Evolutionary conservation across 2,888 invertebrate genomes (phyloP).

Genomic region (Eupithecia insigniata): DNA sequence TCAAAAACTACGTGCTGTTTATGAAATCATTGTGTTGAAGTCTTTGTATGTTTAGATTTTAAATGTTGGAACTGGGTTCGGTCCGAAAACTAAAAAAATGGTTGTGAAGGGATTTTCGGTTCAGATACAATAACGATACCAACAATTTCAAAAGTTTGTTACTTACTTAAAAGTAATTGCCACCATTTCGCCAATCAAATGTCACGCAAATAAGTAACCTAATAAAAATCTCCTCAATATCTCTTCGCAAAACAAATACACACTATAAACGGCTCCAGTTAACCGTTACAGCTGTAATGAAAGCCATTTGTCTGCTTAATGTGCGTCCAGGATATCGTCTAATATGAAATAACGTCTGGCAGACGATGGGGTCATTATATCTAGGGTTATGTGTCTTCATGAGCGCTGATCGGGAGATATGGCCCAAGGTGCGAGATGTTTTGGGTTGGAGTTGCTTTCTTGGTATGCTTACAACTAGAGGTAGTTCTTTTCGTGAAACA

Average conservation of each 20-base stretch:
- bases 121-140: not conserved
- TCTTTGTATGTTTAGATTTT: too few relatives aligned
- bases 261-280: conserved; percentile 48
- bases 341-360: conserved; percentile 74
- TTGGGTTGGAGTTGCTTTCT: conserved; percentile 6
- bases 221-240: conserved; percentile 27
- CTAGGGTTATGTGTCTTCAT: conserved; percentile 65
- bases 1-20: too few relatives aligned
- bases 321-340: conserved; percentile 72
- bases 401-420: conserved; percentile 72
- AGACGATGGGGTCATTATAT: conserved; percentile 66
- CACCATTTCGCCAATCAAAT: not conserved
- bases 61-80: too few relatives aligned
- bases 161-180: not conserved
- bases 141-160: not conserved
- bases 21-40: too few relatives aligned
- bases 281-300: conserved; percentile 65
- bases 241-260: conserved; percentile 35
- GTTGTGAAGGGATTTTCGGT: too few relatives aligned
- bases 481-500: not conserved
- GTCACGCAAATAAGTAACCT: not conserved
- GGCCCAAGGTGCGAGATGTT: conserved; percentile 43
- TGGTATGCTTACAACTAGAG: not conserved
- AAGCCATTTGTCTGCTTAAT: conserved; percentile 74
- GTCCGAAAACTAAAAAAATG: too few relatives aligned